A percentile compares a stretch with the other conserved stretches of the same genome.
Conservation (phyloP, 2,888 invertebrate species). For the Apamea epomidion region DNA sequence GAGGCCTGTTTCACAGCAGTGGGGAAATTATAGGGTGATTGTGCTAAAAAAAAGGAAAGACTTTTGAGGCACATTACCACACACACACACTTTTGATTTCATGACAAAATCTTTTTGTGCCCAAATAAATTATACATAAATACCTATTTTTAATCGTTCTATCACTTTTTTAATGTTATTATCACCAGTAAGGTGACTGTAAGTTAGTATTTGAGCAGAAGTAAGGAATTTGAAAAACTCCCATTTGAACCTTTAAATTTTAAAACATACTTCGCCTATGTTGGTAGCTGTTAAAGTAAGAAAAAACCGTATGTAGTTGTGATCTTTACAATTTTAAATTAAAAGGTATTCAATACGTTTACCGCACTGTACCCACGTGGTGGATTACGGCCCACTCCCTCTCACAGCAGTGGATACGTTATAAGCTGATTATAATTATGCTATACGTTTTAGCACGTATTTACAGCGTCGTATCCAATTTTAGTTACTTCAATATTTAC, state of each 20-base stretch:
- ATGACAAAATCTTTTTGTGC: not conserved
- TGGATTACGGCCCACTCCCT: not conserved
- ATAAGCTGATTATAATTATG: not conserved
- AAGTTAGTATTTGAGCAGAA: not conserved
- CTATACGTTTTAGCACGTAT: slow-evolving; percentile 43
- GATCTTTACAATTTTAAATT: not conserved
- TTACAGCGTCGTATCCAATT: slow-evolving; percentile 63
- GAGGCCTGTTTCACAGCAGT: not conserved
- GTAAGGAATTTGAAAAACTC: not conserved
- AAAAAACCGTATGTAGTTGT: not conserved
- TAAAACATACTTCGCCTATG: not conserved
- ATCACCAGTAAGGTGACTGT: not conserved
- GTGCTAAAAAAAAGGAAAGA: not conserved
- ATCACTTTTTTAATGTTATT: not conserved
- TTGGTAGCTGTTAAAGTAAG: not conserved
- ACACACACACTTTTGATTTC: too few species aligned
- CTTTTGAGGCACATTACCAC: not conserved
- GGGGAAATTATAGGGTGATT: not conserved
- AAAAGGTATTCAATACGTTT: slow-evolving; percentile 16
- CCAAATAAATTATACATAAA: too few species aligned
- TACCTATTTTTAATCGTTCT: not conserved
- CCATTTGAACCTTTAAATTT: not conserved
- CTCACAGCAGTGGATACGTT: not conserved
- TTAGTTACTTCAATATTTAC: slow-evolving; percentile 67
- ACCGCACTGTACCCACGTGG: too few species aligned